Conservation (phyloP, 64 coral and sea anemone species). For the Stylophora pistillata region DNA sequence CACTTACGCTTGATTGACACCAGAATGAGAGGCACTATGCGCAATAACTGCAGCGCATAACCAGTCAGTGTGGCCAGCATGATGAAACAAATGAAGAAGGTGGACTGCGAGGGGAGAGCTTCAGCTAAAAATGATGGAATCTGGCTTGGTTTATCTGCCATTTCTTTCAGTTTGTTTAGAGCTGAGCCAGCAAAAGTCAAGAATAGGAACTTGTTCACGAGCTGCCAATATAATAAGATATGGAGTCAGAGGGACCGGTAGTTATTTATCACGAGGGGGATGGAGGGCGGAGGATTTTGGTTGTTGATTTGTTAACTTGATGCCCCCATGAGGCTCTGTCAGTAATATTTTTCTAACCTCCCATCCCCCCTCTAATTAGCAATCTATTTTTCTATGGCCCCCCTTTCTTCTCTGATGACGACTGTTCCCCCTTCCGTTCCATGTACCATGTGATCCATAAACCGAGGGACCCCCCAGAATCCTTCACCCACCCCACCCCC, state of each 20-base stretch:
- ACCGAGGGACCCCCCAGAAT: no score
- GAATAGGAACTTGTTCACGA: conserved; percentile 75
- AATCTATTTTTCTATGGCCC: no score
- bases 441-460: no score
- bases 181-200: conserved; percentile 66
- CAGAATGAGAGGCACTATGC: conserved; percentile 56
- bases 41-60: conserved; percentile 63
- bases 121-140: conserved; percentile 63
- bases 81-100: conserved; percentile 66
- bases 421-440: no score
- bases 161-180: conserved; percentile 49
- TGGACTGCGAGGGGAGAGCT: conserved; percentile 64
- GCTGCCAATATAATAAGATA: conserved; percentile 15
- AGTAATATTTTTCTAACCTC: no score
- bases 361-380: no score
- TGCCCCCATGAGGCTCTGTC: no score
- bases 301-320: no score
- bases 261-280: no score
- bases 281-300: no score
- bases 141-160: conserved; percentile 44
- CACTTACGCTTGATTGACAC: conserved; percentile 62
- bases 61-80: conserved; percentile 68
- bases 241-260: background rate
- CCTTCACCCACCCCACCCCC: no score
- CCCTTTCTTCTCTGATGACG: no score